Conservation (phyloP, 2,113 vertebrate species). For the Hymenochirus boettgeri region DNA sequence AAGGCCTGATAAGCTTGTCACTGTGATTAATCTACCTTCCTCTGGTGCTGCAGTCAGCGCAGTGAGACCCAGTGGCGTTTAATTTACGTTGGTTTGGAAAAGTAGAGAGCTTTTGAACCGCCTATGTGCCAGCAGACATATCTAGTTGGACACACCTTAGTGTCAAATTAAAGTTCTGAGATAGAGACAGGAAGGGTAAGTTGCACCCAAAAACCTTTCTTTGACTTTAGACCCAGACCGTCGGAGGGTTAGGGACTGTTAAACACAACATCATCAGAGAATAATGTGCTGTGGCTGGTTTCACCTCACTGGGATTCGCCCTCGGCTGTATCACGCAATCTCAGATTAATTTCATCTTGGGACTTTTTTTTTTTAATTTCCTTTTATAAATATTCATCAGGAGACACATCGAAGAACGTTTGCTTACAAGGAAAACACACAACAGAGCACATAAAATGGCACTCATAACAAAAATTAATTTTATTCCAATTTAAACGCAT, state of each 20-base stretch:
- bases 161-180: too few species aligned
- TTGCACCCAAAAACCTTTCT: too few species aligned
- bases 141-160: slow-evolving; percentile 5
- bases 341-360: slow-evolving; percentile 44
- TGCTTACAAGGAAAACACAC: slow-evolving; percentile 3
- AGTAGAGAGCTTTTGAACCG: background rate
- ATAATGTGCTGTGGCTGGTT: slow-evolving; percentile 10
- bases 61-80: slow-evolving; percentile 15
- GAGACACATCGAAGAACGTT: slow-evolving; percentile 41
- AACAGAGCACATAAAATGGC: background rate
- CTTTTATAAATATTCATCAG: slow-evolving; percentile 52
- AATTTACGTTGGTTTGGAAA: background rate
- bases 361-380: too few species aligned
- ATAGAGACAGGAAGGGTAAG: too few species aligned
- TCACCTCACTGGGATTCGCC: slow-evolving; percentile 10
- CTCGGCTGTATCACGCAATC: slow-evolving; percentile 23
- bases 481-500: too few species aligned
- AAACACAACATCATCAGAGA: slow-evolving; percentile 6
- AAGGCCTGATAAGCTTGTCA: slow-evolving; percentile 37
- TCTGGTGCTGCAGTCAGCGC: slow-evolving; percentile 7
- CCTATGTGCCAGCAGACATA: too few species aligned
- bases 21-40: slow-evolving; percentile 35
- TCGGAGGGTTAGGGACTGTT: too few species aligned
- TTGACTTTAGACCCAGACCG: too few species aligned
- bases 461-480: too few species aligned